Evolutionary conservation across 2,113 vertebrate genomes (phyloP).

Genomic region (Poeciliopsis occidentalis): DNA sequence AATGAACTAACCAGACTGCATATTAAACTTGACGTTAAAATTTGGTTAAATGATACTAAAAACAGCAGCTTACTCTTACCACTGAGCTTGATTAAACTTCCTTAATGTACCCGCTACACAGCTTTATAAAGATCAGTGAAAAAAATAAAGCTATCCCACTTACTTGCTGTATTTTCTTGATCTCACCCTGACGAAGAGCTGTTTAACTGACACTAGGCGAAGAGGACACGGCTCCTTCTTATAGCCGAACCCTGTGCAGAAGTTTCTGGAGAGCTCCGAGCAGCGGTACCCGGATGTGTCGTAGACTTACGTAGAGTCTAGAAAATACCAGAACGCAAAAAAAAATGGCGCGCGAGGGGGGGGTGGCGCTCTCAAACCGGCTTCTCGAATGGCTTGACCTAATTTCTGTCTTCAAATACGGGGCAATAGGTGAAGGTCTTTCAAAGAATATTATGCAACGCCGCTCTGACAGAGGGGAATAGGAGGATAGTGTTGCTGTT

Average conservation of each 20-base stretch:
- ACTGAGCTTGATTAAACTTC: too few relatives aligned
- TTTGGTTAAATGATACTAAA: too few relatives aligned
- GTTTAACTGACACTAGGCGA: neutral
- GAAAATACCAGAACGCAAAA: constrained; percentile 3
- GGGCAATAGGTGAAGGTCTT: constrained; percentile 6
- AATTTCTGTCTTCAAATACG: constrained; percentile 5
- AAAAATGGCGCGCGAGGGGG: neutral
- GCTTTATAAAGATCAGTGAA: too few relatives aligned
- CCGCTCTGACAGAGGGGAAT: neutral
- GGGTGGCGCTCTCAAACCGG: neutral
- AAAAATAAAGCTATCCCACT: neutral
- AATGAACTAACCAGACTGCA: too few relatives aligned
- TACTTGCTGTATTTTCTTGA: neutral
- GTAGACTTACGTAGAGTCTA: constrained; percentile 10
- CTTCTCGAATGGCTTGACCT: neutral
- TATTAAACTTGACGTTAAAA: too few relatives aligned
- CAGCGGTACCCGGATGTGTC: constrained; percentile 41
- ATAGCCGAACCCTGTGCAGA: constrained; percentile 58
- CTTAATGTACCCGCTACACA: too few relatives aligned
- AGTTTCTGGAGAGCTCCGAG: constrained; percentile 75
- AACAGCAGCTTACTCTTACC: too few relatives aligned
- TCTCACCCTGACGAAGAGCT: fast-evolving
- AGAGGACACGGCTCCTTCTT: constrained; percentile 51
- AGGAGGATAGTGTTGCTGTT: neutral
- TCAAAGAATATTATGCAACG: neutral